Evolutionary conservation across 2,888 invertebrate species (phyloP).

Genomic region (Xestia sexstrigata): DNA sequence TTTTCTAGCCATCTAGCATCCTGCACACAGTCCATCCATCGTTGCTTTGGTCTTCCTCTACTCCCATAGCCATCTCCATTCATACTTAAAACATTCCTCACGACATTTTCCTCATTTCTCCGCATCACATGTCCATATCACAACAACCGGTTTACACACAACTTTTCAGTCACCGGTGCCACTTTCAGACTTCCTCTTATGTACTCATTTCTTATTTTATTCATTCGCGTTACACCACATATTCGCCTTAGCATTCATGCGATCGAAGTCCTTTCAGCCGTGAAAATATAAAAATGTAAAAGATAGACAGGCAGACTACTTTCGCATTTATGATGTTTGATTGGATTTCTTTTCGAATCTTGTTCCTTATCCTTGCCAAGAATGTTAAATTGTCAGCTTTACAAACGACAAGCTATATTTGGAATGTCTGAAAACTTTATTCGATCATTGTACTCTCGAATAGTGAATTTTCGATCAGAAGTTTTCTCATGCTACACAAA

Average conservation of each 20-base stretch:
- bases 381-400: neutral
- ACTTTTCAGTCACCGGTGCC: neutral
- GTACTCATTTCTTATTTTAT: neutral
- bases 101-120: neutral
- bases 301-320: neutral
- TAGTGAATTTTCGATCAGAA: neutral
- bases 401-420: neutral
- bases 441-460: neutral
- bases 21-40: neutral
- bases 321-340: neutral
- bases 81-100: neutral
- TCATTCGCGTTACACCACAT: neutral
- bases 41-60: neutral
- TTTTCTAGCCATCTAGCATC: neutral
- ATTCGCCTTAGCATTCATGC: neutral
- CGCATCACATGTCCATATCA: neutral
- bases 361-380: neutral
- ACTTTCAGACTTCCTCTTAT: neutral
- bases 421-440: neutral
- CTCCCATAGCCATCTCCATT: too few species aligned
- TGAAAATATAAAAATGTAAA: neutral
- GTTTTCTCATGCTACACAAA: neutral
- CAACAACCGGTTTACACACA: neutral
- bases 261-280: neutral
- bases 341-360: neutral